Percentiles rank a stretch among this genome's conserved stretches.
These are phyloP conservation scores for Margarornis squamiger DNA, from an alignment of 2,797 vertebrate species.

Conservation along the genomic window DNA sequence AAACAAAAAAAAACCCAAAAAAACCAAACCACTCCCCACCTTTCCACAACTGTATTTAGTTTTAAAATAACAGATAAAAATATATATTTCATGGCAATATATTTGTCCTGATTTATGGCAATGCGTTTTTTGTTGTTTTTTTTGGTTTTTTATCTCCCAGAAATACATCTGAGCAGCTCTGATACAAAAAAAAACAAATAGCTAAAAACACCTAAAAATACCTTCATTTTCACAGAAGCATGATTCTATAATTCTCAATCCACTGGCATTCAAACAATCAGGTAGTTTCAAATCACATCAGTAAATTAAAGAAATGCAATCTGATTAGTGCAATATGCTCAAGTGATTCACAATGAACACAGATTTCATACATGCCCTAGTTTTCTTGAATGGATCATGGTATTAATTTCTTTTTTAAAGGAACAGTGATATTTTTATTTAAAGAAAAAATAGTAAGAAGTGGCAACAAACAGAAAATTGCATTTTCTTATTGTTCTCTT, in stretches of 20 bases:
- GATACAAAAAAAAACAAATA: background rate
- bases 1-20: background rate
- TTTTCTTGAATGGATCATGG: background rate
- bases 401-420: conserved; percentile 12
- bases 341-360: background rate
- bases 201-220: background rate
- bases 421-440: background rate
- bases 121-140: background rate
- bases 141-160: background rate
- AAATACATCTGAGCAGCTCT: background rate
- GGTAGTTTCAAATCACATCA: background rate
- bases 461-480: background rate
- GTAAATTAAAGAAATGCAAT: conserved; percentile 29
- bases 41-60: background rate
- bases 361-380: conserved; percentile 6
- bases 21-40: background rate
- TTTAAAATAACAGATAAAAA: background rate
- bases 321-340: conserved; percentile 28
- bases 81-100: background rate
- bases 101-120: background rate
- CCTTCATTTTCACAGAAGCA: background rate
- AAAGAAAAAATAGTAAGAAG: background rate
- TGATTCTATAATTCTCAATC: background rate
- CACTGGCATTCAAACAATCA: background rate
- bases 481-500: background rate